Evolutionary conservation across 2,113 vertebrate genomes (phyloP).

Genomic region (Mastomys coucha): DNA sequence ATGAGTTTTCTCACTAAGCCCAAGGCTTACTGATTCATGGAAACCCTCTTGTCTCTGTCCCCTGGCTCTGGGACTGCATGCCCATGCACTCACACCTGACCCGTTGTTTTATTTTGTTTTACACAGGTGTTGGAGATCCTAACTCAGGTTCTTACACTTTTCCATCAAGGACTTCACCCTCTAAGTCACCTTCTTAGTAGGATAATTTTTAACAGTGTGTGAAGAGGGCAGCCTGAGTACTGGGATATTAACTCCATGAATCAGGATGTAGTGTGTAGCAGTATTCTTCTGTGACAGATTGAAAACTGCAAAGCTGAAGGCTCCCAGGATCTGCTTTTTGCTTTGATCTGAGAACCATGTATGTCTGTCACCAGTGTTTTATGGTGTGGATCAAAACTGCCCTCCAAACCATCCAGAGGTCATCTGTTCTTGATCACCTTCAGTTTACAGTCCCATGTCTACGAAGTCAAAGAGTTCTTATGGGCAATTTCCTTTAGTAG

Average conservation of each 20-base stretch:
- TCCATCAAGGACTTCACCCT: too few species aligned
- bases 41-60: background rate
- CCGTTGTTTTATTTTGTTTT: background rate
- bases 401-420: background rate
- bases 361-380: background rate
- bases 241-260: background rate
- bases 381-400: background rate
- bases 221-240: background rate
- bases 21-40: background rate
- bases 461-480: background rate
- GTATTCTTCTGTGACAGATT: background rate
- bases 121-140: background rate
- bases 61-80: background rate
- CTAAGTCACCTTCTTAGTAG: background rate
- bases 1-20: background rate
- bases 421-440: background rate
- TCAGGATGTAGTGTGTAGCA: background rate
- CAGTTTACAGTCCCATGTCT: background rate
- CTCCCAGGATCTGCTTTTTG: background rate
- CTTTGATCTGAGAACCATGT: background rate
- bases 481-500: constrained; percentile 2
- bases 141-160: too few species aligned
- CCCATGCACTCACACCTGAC: too few species aligned
- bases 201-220: background rate
- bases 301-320: background rate